Base-by-base conservation (phyloP, 1,140 invertebrate genomes). In the Cepaea nemoralis region DNA sequence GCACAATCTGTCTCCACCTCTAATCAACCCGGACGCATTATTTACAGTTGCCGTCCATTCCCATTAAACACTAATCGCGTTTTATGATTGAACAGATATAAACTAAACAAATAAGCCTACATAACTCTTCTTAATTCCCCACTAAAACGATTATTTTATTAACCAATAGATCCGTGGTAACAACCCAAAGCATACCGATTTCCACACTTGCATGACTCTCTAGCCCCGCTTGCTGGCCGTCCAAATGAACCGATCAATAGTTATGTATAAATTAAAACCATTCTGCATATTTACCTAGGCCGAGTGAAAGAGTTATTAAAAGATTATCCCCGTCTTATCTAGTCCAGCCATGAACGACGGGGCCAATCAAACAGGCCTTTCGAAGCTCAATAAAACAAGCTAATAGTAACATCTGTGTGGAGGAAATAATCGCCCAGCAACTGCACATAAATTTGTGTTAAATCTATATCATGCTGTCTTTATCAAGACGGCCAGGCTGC, bases 221-320 rank as follows among this genome's bases (percentile, higher is more conserved):
- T n/a, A n/a, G n/a, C n/a, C n/a, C n/a, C n/a, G n/a, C n/a, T n/a
- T n/a, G n/a, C n/a, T n/a, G n/a, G n/a, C n/a, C n/a, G n/a, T n/a
- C n/a, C n/a, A n/a, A 0, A 31, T 24, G 59, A 39, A 48, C 6
- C 50, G 45, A 22, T 66, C 40, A 45, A 42, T 27, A 69, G 19
- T 31, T 45, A 42, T 78, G 27, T 63, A 31, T 63, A 63, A 63
- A 40, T 37, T 63, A 79, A 33, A 22, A 55, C 45, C 69, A 67
- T 33, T 45, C 45, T 66, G 1, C 19, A 71, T 71, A 40, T 71
- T 40, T 6, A 3, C 22, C 31, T 71, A 31, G 22, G 10, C 12
- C 40, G 10, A 67, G 10, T 8, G 42, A 50, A 50, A 5, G 33
- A 14, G 73, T 48, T 75, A 55, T 50, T 75, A 19, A 55, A 70